Percentiles rank a stretch among this genome's conserved stretches.
These are phyloP conservation scores for Montipora cactus DNA, from an alignment of 64 coral and sea anemone species.

Conservation along the genomic window DNA sequence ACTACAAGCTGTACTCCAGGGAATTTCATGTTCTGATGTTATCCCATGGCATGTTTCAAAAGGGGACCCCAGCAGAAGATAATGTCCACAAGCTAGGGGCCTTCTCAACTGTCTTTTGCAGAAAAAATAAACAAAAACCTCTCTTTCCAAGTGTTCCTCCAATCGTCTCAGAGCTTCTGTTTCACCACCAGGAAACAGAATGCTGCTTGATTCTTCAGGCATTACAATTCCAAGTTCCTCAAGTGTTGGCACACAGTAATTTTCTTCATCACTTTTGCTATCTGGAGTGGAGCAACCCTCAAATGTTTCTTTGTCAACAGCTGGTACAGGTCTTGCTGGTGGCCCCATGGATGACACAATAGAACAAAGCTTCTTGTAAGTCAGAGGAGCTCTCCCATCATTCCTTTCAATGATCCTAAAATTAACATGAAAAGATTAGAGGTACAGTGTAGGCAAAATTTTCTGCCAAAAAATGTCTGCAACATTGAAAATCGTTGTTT, in stretches of 20 bases:
- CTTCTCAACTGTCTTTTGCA: background rate
- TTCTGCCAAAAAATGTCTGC: background rate
- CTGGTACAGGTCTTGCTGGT: slow-evolving; percentile 42
- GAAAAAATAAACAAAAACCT: slow-evolving; percentile 9
- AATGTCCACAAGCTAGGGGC: too few relatives aligned
- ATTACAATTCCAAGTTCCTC: slow-evolving; percentile 51
- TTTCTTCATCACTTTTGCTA: background rate
- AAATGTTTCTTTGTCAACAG: slow-evolving; percentile 24
- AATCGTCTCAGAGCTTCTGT: slow-evolving; percentile 61
- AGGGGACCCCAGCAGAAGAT: background rate
- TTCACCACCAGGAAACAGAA: slow-evolving; percentile 71
- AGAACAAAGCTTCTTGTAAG: slow-evolving; percentile 69
- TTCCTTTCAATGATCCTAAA: slow-evolving; percentile 60
- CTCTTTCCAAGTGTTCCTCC: slow-evolving; percentile 58
- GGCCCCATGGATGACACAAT: slow-evolving; percentile 67
- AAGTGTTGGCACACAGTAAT: slow-evolving; percentile 50
- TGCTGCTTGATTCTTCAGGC: slow-evolving; percentile 44
- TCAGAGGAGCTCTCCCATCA: slow-evolving; percentile 50
- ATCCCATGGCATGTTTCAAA: background rate
- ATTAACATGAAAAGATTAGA: background rate
- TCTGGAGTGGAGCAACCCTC: slow-evolving; percentile 41
- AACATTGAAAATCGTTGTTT: too few relatives aligned
- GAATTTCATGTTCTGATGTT: too few relatives aligned
- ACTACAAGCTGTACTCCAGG: too few relatives aligned
- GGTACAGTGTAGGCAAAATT: background rate